Percentiles rank a stretch among this genome's conserved stretches.
Evolutionary conservation across 2,113 vertebrate genomes (phyloP).

Genomic region (Halichoeres trimaculatus): DNA sequence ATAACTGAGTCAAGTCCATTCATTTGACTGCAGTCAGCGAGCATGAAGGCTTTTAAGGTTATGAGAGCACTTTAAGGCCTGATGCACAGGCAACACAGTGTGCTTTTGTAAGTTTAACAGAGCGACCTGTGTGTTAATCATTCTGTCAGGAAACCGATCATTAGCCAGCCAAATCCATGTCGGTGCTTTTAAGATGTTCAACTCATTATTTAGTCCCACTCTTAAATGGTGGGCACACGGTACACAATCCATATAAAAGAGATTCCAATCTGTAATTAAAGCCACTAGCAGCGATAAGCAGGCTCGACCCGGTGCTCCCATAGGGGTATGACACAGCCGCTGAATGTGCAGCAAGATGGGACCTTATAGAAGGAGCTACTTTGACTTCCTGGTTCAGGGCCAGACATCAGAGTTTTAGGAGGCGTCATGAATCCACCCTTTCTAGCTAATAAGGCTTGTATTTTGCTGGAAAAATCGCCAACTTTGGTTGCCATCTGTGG

Average conservation of each 20-base stretch:
- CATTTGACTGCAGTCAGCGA: constrained; percentile 65
- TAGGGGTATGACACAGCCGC: no score
- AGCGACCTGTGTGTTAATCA: constrained; percentile 51
- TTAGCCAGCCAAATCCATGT: constrained; percentile 38
- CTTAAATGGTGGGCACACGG: not conserved
- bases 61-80: constrained; percentile 52
- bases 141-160: constrained; percentile 56
- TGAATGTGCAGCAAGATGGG: no score
- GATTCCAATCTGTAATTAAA: constrained; percentile 35
- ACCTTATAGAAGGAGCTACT: no score
- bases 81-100: constrained; percentile 45
- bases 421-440: no score
- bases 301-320: no score
- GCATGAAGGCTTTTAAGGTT: constrained; percentile 71
- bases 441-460: no score
- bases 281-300: constrained; percentile 1
- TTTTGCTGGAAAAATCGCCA: no score
- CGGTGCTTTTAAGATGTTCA: constrained; percentile 39
- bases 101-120: constrained; percentile 54
- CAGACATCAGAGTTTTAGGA: no score
- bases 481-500: no score
- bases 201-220: constrained; percentile 43
- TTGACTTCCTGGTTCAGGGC: no score
- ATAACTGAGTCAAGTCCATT: constrained; percentile 61
- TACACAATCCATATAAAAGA: constrained; percentile 9